Percentiles rank a stretch among this genome's conserved stretches.
Evolutionary conservation across 2,797 vertebrate genomes (phyloP).

Genomic region (Acrossocheilus wenchowensis): DNA sequence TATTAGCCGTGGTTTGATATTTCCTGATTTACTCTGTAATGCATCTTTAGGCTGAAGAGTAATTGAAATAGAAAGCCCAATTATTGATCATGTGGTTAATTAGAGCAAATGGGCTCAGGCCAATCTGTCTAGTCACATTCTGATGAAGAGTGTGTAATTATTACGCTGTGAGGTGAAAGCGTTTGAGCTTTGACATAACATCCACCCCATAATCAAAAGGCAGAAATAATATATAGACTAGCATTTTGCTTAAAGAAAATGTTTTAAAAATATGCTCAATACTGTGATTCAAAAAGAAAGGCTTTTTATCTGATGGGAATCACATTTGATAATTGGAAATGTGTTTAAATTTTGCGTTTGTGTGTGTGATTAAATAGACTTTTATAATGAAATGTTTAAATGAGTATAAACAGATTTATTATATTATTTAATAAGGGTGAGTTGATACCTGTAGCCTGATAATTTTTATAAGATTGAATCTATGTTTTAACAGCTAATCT

Average conservation of each 20-base stretch:
- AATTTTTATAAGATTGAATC: background rate
- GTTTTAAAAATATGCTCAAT: background rate
- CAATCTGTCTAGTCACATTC: background rate
- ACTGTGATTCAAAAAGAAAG: background rate
- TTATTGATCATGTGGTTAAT: constrained; percentile 37
- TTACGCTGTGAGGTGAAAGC: background rate
- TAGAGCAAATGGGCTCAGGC: constrained; percentile 12
- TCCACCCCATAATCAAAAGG: background rate
- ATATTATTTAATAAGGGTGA: background rate
- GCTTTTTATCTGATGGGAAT: background rate
- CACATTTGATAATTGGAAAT: background rate
- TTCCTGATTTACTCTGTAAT: background rate
- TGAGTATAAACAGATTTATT: background rate
- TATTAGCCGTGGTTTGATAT: background rate
- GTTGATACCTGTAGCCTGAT: background rate
- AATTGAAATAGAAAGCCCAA: background rate
- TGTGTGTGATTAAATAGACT: background rate
- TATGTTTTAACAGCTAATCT: background rate
- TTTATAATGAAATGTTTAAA: background rate
- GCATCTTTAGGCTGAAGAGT: background rate
- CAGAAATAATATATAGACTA: background rate
- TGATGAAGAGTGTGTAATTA: constrained; percentile 3
- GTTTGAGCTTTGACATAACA: background rate
- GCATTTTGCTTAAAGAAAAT: background rate
- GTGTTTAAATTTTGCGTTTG: background rate